Conservation (phyloP, 2,888 invertebrate species). For the Lumbricus terrestris region DNA sequence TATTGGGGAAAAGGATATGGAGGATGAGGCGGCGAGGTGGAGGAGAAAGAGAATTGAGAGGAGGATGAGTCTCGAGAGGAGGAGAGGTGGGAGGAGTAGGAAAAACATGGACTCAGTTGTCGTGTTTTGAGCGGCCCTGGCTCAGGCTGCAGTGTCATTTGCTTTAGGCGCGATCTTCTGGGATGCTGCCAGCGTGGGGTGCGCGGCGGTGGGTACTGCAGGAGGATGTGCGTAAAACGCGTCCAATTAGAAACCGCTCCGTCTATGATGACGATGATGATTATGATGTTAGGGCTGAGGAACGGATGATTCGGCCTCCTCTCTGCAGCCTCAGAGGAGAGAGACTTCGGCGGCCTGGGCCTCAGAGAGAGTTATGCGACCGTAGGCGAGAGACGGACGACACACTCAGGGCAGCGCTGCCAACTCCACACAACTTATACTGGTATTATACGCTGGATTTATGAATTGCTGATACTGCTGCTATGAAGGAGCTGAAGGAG, state of each 20-base stretch:
- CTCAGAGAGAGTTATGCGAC: background rate
- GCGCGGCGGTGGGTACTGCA: background rate
- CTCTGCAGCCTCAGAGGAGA: too few species aligned
- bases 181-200: background rate
- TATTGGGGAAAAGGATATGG: too few species aligned
- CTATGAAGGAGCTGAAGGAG: too few species aligned
- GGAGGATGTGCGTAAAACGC: background rate
- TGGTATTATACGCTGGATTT: background rate
- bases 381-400: background rate
- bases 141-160: too few species aligned
- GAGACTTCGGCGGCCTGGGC: too few species aligned
- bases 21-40: background rate
- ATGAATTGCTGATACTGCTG: background rate
- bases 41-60: background rate
- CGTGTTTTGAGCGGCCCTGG: background rate
- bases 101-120: background rate
- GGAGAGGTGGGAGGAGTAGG: too few species aligned
- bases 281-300: too few species aligned
- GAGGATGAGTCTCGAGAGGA: background rate
- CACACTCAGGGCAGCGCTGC: background rate
- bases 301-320: background rate
- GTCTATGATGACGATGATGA: background rate
- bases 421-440: background rate
- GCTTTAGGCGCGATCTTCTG: background rate
- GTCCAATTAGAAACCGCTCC: background rate